Evolutionary conservation across 2,113 vertebrate species (phyloP).

Genomic region (Ictalurus furcatus): DNA sequence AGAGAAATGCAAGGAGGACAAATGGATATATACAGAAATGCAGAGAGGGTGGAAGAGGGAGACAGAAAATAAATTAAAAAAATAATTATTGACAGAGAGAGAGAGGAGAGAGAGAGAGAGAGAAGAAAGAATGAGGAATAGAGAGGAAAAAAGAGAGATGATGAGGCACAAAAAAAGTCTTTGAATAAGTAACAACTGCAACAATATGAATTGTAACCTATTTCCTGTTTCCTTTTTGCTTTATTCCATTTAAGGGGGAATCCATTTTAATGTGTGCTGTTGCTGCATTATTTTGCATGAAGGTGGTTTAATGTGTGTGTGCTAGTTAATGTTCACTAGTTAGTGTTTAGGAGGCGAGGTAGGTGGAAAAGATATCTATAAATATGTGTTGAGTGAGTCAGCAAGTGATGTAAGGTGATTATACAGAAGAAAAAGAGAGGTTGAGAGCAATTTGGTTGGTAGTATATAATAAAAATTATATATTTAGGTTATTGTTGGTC

Average conservation of each 20-base stretch:
- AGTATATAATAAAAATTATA: conserved; percentile 35
- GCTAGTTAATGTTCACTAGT: conserved; percentile 22
- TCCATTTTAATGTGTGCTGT: conserved; percentile 56
- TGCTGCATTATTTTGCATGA: conserved; percentile 38
- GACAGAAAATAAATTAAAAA: background rate
- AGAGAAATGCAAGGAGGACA: background rate
- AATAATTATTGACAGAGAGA: background rate
- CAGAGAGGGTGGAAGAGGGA: background rate
- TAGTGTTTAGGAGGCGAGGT: conserved; percentile 26
- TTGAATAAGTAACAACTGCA: conserved; percentile 18
- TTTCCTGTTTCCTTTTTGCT: conserved; percentile 18
- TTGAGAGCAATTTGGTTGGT: conserved; percentile 59
- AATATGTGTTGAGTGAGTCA: conserved; percentile 51
- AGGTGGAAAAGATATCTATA: conserved; percentile 18
- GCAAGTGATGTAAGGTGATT: conserved; percentile 50
- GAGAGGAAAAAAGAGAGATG: conserved; percentile 39
- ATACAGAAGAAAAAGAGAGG: conserved; percentile 46
- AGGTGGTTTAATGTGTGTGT: conserved; percentile 11
- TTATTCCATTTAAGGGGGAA: conserved; percentile 43
- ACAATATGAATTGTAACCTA: conserved; percentile 3
- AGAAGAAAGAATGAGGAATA: conserved; percentile 49
- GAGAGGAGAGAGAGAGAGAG: background rate
- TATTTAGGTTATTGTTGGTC: conserved; percentile 23
- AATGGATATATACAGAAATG: background rate
- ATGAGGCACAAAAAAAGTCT: conserved; percentile 3